Percentiles rank a stretch among this genome's conserved stretches.
These are phyloP conservation scores for Limenitis arthemis DNA, from an alignment of 2,888 invertebrate species.

Conservation along the genomic window DNA sequence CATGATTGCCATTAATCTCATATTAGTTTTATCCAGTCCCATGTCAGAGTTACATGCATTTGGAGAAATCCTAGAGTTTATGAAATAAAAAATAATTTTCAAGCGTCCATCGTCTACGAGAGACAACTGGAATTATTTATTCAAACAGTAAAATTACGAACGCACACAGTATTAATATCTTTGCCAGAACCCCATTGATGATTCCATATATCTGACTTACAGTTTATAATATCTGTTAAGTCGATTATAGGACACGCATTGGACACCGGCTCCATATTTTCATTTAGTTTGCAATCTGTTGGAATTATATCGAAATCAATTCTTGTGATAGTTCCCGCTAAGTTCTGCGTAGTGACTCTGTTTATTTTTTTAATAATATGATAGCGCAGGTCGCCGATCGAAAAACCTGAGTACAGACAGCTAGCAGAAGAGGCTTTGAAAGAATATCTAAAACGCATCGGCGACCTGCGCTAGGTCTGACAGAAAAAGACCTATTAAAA, in stretches of 20 bases:
- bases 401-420: neutral
- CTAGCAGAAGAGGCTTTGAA: neutral
- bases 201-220: conserved; percentile 1
- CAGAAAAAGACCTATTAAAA: too few species aligned
- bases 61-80: too few species aligned
- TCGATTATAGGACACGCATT: neutral
- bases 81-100: too few species aligned
- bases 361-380: neutral
- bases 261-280: neutral
- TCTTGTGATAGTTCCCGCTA: neutral
- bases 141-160: too few species aligned
- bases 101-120: too few species aligned
- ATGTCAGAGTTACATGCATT: too few species aligned
- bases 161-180: too few species aligned
- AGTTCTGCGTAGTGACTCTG: neutral
- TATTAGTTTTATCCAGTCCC: too few species aligned
- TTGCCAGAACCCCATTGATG: neutral
- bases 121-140: too few species aligned
- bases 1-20: too few species aligned
- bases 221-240: neutral
- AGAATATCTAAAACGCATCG: neutral
- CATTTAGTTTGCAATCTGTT: neutral
- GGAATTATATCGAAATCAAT: neutral
- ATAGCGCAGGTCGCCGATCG: neutral
- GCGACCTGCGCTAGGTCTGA: too few species aligned